Evolutionary conservation across 2,797 vertebrate genomes (phyloP).

Genomic region (Ctenopoma multispine): DNA sequence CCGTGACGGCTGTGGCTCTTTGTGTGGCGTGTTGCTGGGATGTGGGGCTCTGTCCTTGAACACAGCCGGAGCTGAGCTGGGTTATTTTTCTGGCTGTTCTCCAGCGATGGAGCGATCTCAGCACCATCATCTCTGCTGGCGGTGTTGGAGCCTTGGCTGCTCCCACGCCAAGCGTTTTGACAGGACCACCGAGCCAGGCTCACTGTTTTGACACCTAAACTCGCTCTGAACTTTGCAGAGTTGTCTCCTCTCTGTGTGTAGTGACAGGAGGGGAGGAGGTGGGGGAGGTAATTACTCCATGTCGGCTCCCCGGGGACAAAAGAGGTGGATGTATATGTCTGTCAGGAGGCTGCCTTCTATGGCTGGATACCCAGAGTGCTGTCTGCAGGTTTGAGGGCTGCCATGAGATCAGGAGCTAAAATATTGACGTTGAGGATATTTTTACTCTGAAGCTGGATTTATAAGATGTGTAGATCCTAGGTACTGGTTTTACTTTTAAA

Average conservation of each 20-base stretch:
- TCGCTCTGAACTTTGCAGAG: constrained; percentile 33
- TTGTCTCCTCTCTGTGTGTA: neutral
- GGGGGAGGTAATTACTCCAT: constrained; percentile 15
- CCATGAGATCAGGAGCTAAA: neutral
- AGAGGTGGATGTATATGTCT: constrained; percentile 1
- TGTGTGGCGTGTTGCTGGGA: neutral
- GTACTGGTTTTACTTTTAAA: too few relatives aligned
- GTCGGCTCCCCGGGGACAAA: neutral
- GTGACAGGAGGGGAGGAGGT: neutral
- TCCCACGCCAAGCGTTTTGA: constrained; percentile 11
- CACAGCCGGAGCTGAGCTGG: neutral
- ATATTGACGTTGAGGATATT: too few relatives aligned
- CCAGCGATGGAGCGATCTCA: constrained; percentile 6
- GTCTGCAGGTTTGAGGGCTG: neutral
- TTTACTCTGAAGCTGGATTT: too few relatives aligned
- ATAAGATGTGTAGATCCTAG: too few relatives aligned
- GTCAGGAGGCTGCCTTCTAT: constrained; percentile 3
- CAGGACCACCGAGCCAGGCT: constrained; percentile 7
- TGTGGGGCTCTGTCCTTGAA: constrained; percentile 10
- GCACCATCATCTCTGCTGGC: constrained; percentile 17
- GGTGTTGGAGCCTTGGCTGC: neutral
- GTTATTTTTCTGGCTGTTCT: constrained; percentile 14
- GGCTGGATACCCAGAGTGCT: neutral
- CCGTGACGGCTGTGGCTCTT: neutral
- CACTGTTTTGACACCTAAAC: constrained; percentile 23